A percentile compares a stretch with the other conserved stretches of the same genome.
phyloP scores from a whole-genome alignment of 2,888 invertebrate species.

The Sinopyrophorus schimmeli region DNA sequence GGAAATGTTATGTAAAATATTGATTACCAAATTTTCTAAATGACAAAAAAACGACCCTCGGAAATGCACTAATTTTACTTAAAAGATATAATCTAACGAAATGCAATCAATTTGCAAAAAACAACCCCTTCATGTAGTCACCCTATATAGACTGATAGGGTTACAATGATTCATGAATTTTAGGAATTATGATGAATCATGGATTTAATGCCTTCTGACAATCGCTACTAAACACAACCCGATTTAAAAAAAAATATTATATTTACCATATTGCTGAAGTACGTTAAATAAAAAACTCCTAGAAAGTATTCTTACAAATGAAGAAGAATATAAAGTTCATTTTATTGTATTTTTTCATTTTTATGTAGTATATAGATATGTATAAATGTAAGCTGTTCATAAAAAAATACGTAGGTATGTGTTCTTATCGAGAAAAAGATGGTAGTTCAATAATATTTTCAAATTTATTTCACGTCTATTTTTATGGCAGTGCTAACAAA shows the following conservation, averaged over 20 bases:
- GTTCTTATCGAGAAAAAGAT: too few relatives aligned
- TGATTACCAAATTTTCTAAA: slow-evolving; percentile 21
- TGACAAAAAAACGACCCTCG: slow-evolving; percentile 5
- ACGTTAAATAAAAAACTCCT: too few relatives aligned
- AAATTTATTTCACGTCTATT: slow-evolving; percentile 46
- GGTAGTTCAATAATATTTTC: slow-evolving; percentile 41
- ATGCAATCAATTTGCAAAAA: slow-evolving; percentile 32
- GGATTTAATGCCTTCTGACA: slow-evolving; percentile 37
- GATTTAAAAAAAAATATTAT: too few relatives aligned
- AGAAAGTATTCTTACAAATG: too few relatives aligned
- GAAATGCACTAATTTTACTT: slow-evolving; percentile 12
- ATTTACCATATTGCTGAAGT: too few relatives aligned
- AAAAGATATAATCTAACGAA: slow-evolving; percentile 30
- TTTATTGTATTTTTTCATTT: too few relatives aligned
- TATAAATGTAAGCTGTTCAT: too few relatives aligned
- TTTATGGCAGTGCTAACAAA: too few relatives aligned
- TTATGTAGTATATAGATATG: too few relatives aligned
- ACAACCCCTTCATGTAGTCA: slow-evolving; percentile 12
- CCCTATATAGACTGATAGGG: slow-evolving; percentile 26
- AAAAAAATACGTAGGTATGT: too few relatives aligned
- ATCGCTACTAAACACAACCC: too few relatives aligned
- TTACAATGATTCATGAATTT: slow-evolving; percentile 43
- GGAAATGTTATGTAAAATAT: slow-evolving; percentile 22
- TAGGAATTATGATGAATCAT: slow-evolving; percentile 44
- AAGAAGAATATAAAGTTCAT: too few relatives aligned